Conservation (phyloP, 2,113 vertebrate species). For the Numenius arquata region DNA sequence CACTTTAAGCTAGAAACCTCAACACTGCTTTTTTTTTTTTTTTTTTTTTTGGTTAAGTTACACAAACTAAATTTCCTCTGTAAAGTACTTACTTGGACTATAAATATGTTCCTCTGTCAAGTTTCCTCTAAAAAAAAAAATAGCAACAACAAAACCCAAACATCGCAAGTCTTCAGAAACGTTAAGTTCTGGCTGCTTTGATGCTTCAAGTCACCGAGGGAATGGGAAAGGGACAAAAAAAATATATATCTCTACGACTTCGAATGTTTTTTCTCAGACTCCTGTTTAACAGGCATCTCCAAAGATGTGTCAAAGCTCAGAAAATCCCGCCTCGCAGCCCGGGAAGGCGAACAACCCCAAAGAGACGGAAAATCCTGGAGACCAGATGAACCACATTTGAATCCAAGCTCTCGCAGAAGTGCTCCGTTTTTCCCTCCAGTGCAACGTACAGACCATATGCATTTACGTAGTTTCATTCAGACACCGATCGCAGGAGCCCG, state of each 20-base stretch:
- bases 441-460: slow-evolving; percentile 61
- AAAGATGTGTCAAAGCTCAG: slow-evolving; percentile 67
- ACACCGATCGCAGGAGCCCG: slow-evolving; percentile 45
- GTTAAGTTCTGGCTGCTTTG: slow-evolving; percentile 36
- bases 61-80: slow-evolving; percentile 65
- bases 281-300: slow-evolving; percentile 59
- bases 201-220: slow-evolving; percentile 67
- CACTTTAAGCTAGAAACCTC: slow-evolving; percentile 52
- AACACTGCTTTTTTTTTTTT: not conserved
- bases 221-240: not conserved
- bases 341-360: slow-evolving; percentile 48
- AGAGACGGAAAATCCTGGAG: slow-evolving; percentile 54
- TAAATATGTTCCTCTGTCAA: slow-evolving; percentile 74
- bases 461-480: slow-evolving; percentile 65
- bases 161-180: slow-evolving; percentile 61
- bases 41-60: slow-evolving; percentile 56
- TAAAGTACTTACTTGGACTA: slow-evolving; percentile 77
- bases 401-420: slow-evolving; percentile 61
- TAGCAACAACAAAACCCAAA: slow-evolving; percentile 62
- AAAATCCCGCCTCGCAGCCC: slow-evolving; percentile 54
- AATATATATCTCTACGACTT: not conserved
- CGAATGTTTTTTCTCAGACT: slow-evolving; percentile 55
- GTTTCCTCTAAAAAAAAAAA: slow-evolving; percentile 68
- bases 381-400: slow-evolving; percentile 65
- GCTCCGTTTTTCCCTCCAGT: slow-evolving; percentile 62